Evolutionary conservation across 2,888 invertebrate genomes (phyloP), one percentile per base, ranked within the genome.

Genomic region (Chrysomela aeneicollis): DNA sequence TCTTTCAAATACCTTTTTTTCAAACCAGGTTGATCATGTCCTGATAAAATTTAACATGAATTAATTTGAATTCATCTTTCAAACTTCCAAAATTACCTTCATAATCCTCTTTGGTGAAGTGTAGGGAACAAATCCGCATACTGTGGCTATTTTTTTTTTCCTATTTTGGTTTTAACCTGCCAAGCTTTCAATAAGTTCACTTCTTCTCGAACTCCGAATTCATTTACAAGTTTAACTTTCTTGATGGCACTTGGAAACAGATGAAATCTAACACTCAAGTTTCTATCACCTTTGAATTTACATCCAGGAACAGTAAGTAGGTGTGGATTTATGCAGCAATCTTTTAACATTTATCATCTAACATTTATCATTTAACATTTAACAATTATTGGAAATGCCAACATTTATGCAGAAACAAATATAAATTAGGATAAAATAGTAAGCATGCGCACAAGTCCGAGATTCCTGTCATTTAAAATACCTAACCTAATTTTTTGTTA

Each of bases 111-210:
- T n/a, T n/a, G n/a, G n/a, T n/a, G n/a, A n/a, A n/a, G n/a, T n/a
- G n/a, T n/a, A n/a, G n/a, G n/a, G 17, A 49, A 17, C 49, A 49
- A 3, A 49, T 49, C 49, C 52, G 15, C 52, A 52, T 52, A 10
- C 32, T n/a, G n/a, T n/a, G n/a, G n/a, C n/a, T n/a, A n/a, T n/a
- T n/a, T 26, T 26, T 26, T 54, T 10, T 54, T 54, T 26, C 15
- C 32, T 5, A 54, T 54, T 54, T 32, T 54, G 15, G 54, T 54
- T 54, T 54, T 30, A 18, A 12, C 19, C 19, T 54, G 54, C 54
- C 37, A 54, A 35, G 54, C 35, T 32, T 54, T 54, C 32, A 32
- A 54, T 30, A 54, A 17, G 17, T 54, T 54, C 10, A 54, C 37
- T n/a, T 54, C 26, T 26, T 26, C 26, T 5, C 3, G 26, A 26